Evolutionary conservation across 2,797 vertebrate genomes (phyloP), one percentile per base, ranked within the genome.

Genomic region (Synanceia verrucosa): DNA sequence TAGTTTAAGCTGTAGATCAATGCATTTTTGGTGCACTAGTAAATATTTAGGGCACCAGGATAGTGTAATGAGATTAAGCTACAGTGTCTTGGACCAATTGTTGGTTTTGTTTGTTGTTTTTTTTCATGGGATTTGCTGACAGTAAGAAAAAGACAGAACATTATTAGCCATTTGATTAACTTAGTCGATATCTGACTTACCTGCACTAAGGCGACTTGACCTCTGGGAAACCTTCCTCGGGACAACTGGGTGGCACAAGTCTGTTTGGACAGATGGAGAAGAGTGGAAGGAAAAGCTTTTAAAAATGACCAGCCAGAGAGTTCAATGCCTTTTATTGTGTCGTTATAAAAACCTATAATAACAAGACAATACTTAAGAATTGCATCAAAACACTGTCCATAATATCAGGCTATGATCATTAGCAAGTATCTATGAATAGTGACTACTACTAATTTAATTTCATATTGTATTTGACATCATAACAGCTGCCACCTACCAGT

Each of bases 211-310:
- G 58, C 96, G 92, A 78, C 96, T 93, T 7, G 97, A 94, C 41
- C 96, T 94, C 86, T 96, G 97, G 78, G 97, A 93, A 1, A 96
- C 93, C 70, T 97, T 99, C 88, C 96, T 95, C 5, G 94, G 91
- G 80, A 95, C 80, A 2, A 92, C 90, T 3, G 94, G 86, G 84
- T 96, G 91, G 76, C 95, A 94, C 21, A 81, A 88, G 14, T 97
- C 96, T 37, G 94, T 88, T 93, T 93, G 94, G 68, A 93, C 66
- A 9, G 93, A 94, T 16, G 93, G 91, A 52, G 92, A 91, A 5
- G 88, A 92, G 47, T 85, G 86, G 65, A 90, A 91, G 4, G 88
- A 92, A 76, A 94, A 89, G 79, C 93, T 95, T 39, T 92, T 93
- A 51, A 90, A 92, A 90, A 93, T 93, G 81, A 84, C 83, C 10